A percentile compares a stretch with the other conserved stretches of the same genome.
These are phyloP conservation scores for Trichonephila inaurata DNA, from an alignment of 1,140 invertebrate genomes.

Conservation along the genomic window DNA sequence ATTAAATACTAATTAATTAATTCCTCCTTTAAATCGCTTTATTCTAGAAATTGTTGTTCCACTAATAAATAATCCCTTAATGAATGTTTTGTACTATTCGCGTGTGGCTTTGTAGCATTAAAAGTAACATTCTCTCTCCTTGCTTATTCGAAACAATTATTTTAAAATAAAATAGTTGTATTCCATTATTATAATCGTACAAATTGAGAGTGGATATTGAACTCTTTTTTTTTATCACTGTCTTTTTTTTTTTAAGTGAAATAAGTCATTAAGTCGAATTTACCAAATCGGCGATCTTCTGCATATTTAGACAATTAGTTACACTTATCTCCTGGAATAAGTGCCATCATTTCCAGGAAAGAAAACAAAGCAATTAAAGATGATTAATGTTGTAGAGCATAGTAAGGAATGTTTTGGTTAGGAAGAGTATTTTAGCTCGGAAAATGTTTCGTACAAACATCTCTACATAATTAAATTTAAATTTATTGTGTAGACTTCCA, in stretches of 20 bases:
- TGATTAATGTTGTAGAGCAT: neutral
- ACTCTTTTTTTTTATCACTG: neutral
- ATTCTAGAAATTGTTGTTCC: neutral
- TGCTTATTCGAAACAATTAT: neutral
- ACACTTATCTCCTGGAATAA: neutral
- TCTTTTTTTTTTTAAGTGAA: neutral
- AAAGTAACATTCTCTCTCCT: neutral
- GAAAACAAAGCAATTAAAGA: neutral
- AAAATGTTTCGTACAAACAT: too few species aligned
- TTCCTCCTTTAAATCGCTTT: neutral
- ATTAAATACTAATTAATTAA: constrained; percentile 20
- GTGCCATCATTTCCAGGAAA: neutral
- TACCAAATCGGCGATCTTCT: neutral
- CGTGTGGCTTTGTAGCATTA: neutral
- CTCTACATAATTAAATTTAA: too few species aligned
- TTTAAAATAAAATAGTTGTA: neutral
- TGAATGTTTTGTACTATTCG: neutral
- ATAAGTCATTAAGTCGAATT: neutral
- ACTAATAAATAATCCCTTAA: neutral
- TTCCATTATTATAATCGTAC: neutral
- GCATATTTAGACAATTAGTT: neutral
- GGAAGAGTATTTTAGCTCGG: too few species aligned
- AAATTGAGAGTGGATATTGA: neutral
- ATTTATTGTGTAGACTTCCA: too few species aligned
- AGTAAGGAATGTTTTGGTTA: too few species aligned